A percentile compares a stretch with the other conserved stretches of the same genome.
phyloP scores from a whole-genome alignment of 2,113 vertebrate species.

The Melanocharis versteri region DNA sequence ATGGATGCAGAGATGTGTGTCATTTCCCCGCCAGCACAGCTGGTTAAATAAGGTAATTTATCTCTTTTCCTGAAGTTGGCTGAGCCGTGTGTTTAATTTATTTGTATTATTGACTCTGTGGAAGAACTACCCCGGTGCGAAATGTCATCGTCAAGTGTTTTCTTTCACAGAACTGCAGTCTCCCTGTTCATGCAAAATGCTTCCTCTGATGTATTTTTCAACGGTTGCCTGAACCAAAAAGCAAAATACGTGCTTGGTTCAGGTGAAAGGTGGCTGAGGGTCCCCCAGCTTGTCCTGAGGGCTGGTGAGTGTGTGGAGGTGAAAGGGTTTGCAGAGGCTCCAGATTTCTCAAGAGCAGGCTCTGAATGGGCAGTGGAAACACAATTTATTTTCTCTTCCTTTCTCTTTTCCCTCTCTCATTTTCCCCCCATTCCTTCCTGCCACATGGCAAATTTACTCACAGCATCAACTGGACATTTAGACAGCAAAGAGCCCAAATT shows the following conservation, averaged over 20 bases:
- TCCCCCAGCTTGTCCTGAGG: background rate
- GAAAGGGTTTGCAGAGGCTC: background rate
- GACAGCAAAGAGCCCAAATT: background rate
- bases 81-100: background rate
- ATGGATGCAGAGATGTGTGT: background rate
- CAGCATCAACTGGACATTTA: background rate
- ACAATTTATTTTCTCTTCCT: background rate
- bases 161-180: background rate
- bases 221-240: background rate
- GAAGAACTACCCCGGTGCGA: background rate
- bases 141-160: background rate
- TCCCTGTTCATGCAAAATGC: background rate
- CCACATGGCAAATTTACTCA: background rate
- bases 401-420: background rate
- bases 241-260: background rate
- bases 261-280: background rate
- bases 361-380: background rate
- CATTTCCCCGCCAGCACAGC: background rate
- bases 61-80: background rate
- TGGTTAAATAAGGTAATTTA: conserved; percentile 35
- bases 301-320: background rate
- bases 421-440: background rate
- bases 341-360: background rate
- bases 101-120: conserved; percentile 13
- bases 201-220: background rate